Evolutionary conservation across 1,140 invertebrate genomes (phyloP).

Genomic region (Diuraphis noxia): DNA sequence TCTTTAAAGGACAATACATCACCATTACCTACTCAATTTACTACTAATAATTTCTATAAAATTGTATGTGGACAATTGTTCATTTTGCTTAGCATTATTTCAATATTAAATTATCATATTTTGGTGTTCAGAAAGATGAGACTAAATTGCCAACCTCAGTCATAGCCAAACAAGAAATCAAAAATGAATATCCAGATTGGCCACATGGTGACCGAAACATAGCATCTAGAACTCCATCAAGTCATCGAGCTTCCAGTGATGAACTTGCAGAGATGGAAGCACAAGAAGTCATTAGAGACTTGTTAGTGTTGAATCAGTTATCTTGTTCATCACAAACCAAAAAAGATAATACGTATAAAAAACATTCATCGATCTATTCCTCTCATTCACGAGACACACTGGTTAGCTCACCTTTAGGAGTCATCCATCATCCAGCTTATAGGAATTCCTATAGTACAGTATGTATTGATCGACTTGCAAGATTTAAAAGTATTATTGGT

Average conservation of each 20-base stretch:
- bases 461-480: background rate
- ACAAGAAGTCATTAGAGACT: constrained; percentile 56
- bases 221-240: constrained; percentile 6
- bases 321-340: background rate
- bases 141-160: background rate
- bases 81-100: background rate
- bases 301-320: constrained; percentile 58
- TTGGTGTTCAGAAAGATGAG: constrained; percentile 25
- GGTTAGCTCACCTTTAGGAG: constrained; percentile 17
- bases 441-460: constrained; percentile 35
- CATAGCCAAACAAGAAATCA: background rate
- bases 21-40: constrained; percentile 36
- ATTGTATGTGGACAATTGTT: constrained; percentile 8
- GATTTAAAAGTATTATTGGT: background rate
- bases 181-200: constrained; percentile 18
- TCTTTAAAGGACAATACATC: constrained; percentile 53
- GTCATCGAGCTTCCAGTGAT: constrained; percentile 4
- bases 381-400: background rate
- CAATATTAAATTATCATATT: background rate
- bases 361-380: constrained; percentile 22
- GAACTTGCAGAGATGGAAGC: constrained; percentile 54
- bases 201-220: background rate
- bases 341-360: constrained; percentile 11
- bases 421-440: constrained; percentile 31
- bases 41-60: constrained; percentile 42